Base-by-base conservation (phyloP, 2,113 vertebrate species). In the Pica pica region DNA sequence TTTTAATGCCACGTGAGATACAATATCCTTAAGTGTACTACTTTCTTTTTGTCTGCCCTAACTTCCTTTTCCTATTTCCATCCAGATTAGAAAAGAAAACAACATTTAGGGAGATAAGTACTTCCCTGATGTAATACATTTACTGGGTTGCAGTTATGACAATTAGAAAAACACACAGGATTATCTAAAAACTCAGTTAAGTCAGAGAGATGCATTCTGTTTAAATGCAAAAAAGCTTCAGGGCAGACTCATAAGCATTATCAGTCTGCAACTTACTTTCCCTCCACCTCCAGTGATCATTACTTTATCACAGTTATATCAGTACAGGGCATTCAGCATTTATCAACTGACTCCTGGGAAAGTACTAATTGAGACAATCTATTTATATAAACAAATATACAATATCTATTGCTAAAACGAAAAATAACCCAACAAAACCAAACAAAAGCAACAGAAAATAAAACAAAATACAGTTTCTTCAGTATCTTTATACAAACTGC, bases 141-240 rank as follows among this genome's bases (percentile, higher is more conserved):
- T 83, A 90, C 19, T 21, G 31, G 33, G 42, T 78, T 92, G n/a
- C 13, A 78, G 68, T 81, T 93, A 63, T 50, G 82, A 83, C 52
- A 95, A 89, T 87, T 96, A 89, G 31, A 8, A 83, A 94, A 95
- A 91, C 52, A 90, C 33, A 83, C 10, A 52, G 44, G 77, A 78
- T 91, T 89, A 93, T 71, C 74, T 76, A 78, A 89, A 92, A 81
- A 46, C 21, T 59, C 57, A 30, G n/a, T 70, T 35, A 87, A 89
- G 20, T 37, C 49, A 92, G 35, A 67, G n/a, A 90, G 83, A 94
- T 68, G 4, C 13, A 52, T 82, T 88, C 47, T 83, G 28, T 53
- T 89, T 74, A 83, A 67, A 83, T 26, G 46, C 8, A 78, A 84
- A 71, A 71, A 89, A n/a, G 13, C 27, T 91, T 71, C 76, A 83